These are phyloP conservation scores for Caloenas nicobarica DNA, from an alignment of 2,113 vertebrate species.

Conservation along the genomic window DNA sequence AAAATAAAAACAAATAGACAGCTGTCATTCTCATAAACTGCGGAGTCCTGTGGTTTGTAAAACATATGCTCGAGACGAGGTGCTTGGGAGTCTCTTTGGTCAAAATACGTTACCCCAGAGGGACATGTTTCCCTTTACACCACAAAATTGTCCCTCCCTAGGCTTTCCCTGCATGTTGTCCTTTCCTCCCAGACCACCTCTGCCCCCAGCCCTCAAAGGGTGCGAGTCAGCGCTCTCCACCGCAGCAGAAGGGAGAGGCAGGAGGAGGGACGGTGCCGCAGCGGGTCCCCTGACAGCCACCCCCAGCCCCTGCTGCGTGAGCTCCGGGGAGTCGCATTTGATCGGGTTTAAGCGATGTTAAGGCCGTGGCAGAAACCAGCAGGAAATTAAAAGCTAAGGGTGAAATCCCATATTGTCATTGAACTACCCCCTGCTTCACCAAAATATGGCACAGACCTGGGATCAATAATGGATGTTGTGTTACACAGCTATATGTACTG, in stretches of 20 bases:
- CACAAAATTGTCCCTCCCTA: background rate
- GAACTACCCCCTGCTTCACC: background rate
- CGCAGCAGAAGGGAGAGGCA: background rate
- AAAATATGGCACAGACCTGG: background rate
- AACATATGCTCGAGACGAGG: background rate
- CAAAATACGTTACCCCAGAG: background rate
- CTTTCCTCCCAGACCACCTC: background rate
- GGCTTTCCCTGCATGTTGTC: background rate
- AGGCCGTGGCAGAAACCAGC: background rate
- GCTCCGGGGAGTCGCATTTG: background rate
- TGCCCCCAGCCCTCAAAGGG: background rate
- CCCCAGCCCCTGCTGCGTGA: background rate
- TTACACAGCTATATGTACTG: background rate
- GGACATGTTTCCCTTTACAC: background rate
- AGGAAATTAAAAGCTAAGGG: constrained; percentile 26
- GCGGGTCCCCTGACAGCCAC: background rate
- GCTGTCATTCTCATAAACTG: background rate
- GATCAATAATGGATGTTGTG: background rate
- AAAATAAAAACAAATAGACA: background rate
- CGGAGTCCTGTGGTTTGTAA: background rate
- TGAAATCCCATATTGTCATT: background rate
- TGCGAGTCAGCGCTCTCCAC: rapidly evolving
- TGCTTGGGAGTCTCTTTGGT: background rate
- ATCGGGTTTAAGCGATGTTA: background rate
- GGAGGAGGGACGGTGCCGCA: rapidly evolving